Evolutionary conservation across 2,888 invertebrate species (phyloP).

Genomic region (Dynastes grantii): DNA sequence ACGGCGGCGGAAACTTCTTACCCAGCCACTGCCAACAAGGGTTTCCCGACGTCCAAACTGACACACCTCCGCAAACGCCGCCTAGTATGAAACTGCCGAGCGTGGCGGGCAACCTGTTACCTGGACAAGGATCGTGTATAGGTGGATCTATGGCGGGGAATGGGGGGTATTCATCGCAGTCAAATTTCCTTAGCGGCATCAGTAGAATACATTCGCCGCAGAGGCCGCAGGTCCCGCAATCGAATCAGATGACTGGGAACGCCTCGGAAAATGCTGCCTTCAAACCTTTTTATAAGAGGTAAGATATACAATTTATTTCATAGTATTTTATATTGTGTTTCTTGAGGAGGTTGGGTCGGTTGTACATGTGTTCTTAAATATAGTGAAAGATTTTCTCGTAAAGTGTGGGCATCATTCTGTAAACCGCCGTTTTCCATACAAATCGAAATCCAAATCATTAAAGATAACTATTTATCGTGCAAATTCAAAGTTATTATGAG

Average conservation of each 20-base stretch:
- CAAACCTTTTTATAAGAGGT: slow-evolving; percentile 95
- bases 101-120: slow-evolving; percentile 82
- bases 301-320: slow-evolving; percentile 58
- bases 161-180: slow-evolving; percentile 73
- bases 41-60: slow-evolving; percentile 90
- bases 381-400: too few species aligned
- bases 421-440: too few species aligned
- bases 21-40: slow-evolving; percentile 78
- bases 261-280: slow-evolving; percentile 76
- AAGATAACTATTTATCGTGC: too few species aligned
- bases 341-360: too few species aligned
- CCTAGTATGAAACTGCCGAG: slow-evolving; percentile 94
- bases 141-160: slow-evolving; percentile 72
- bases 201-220: slow-evolving; percentile 69
- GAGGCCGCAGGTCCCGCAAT: slow-evolving; percentile 69
- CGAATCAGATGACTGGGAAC: slow-evolving; percentile 62
- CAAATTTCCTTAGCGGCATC: slow-evolving; percentile 69
- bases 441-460: too few species aligned
- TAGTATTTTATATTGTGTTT: neutral
- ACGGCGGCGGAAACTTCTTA: slow-evolving; percentile 78
- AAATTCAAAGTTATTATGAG: too few species aligned
- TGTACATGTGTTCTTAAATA: too few species aligned
- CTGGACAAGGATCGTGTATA: slow-evolving; percentile 71
- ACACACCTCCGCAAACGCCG: slow-evolving; percentile 95
- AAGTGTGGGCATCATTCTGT: too few species aligned